A percentile compares a stretch with the other conserved stretches of the same genome.
Conservation (phyloP, 2,888 invertebrate genomes). For the Malthinus seriepunctatus region DNA sequence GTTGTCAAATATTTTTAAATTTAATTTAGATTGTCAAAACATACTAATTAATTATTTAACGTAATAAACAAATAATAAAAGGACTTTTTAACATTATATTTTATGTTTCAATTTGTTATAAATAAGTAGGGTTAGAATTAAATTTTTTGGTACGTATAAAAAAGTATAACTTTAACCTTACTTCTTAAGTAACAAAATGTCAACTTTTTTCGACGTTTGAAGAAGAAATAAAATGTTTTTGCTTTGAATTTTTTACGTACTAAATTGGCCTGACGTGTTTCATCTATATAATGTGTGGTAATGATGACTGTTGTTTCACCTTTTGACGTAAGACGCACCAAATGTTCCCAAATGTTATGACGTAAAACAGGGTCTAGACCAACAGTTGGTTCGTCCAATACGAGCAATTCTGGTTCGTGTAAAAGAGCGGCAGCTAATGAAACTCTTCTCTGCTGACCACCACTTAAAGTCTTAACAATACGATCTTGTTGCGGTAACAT, state of each 20-base stretch:
- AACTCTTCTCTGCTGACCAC: slow-evolving; percentile 87
- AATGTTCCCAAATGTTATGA: slow-evolving; percentile 84
- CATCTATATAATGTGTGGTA: slow-evolving; percentile 87
- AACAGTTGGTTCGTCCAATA: slow-evolving; percentile 92
- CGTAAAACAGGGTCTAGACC: slow-evolving; percentile 89
- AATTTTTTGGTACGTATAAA: no score
- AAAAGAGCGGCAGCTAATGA: slow-evolving; percentile 87
- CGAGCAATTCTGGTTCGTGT: slow-evolving; percentile 86
- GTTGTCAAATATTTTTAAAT: no score
- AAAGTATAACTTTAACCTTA: no score
- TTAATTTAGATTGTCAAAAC: no score
- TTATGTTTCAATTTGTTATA: no score
- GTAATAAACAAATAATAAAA: no score
- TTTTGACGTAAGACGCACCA: slow-evolving; percentile 76
- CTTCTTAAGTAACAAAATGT: no score
- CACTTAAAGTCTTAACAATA: slow-evolving; percentile 76
- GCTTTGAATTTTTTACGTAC: slow-evolving; percentile 63
- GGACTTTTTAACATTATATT: no score
- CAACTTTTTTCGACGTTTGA: no score
- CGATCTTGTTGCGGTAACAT: slow-evolving; percentile 43
- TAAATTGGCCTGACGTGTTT: slow-evolving; percentile 80
- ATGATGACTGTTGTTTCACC: slow-evolving; percentile 81
- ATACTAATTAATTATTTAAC: no score
- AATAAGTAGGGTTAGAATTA: no score
- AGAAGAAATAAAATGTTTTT: no score